phyloP scores from a whole-genome alignment of 2,797 vertebrate species.

The Pygocentrus nattereri region DNA sequence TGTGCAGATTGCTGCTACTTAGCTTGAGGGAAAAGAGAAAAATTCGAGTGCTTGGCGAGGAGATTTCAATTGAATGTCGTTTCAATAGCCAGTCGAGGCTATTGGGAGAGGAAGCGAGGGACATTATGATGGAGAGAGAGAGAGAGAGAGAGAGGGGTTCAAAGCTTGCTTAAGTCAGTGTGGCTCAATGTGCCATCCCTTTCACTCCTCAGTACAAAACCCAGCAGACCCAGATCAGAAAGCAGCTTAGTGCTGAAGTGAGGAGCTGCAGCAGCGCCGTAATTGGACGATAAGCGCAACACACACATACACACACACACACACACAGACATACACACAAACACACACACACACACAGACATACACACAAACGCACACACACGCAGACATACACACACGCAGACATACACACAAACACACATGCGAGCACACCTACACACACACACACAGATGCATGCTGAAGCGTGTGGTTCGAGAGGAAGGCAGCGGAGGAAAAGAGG shows the following conservation, averaged over 20 bases:
- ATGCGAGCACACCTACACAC: neutral
- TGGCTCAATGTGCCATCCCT: neutral
- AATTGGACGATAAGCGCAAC: neutral
- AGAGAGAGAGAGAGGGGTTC: neutral
- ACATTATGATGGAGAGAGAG: neutral
- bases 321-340: neutral
- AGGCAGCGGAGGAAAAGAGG: neutral
- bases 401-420: neutral
- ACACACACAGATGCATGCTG: neutral
- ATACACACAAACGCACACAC: neutral
- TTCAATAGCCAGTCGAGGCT: slow-evolving; percentile 9
- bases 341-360: neutral
- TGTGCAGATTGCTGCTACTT: neutral
- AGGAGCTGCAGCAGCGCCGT: neutral
- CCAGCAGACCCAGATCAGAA: slow-evolving; percentile 38
- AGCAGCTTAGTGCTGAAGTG: slow-evolving; percentile 33
- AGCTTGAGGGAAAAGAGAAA: slow-evolving; percentile 20
- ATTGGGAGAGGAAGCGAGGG: slow-evolving; percentile 18
- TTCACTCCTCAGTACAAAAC: neutral
- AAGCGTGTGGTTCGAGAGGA: neutral
- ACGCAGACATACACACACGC: neutral
- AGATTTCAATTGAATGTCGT: slow-evolving; percentile 36
- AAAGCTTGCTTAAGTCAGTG: slow-evolving; percentile 26
- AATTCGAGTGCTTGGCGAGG: neutral
- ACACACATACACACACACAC: neutral